These are phyloP conservation scores for Phymatocera aterrima DNA, from an alignment of 2,888 invertebrate genomes.

Conservation along the genomic window DNA sequence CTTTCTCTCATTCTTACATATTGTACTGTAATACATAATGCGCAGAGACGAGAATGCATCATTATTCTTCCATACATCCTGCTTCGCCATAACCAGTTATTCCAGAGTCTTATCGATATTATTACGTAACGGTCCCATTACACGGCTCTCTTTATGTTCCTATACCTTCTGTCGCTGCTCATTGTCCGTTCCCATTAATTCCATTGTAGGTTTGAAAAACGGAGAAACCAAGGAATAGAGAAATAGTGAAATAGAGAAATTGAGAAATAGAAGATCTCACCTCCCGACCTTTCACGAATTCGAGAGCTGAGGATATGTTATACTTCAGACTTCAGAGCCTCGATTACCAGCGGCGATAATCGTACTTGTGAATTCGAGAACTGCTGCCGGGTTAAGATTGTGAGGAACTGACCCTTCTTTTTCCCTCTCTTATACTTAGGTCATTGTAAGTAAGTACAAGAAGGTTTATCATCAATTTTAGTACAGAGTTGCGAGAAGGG, in stretches of 20 bases:
- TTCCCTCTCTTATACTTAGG: background rate
- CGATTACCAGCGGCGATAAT: no score
- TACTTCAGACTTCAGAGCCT: background rate
- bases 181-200: slow-evolving; percentile 36
- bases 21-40: background rate
- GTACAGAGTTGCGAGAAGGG: background rate
- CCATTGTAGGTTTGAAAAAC: slow-evolving; percentile 29
- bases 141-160: background rate
- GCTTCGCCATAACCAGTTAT: slow-evolving; percentile 31
- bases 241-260: background rate
- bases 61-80: slow-evolving; percentile 20
- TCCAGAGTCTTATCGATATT: slow-evolving; percentile 37
- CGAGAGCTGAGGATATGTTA: background rate
- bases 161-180: slow-evolving; percentile 16
- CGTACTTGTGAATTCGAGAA: no score
- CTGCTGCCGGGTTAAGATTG: no score
- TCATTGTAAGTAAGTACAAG: background rate
- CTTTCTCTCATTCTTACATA: background rate
- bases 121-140: slow-evolving; percentile 37
- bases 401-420: background rate
- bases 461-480: slow-evolving; percentile 3
- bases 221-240: background rate
- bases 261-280: no score
- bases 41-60: slow-evolving; percentile 1
- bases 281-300: slow-evolving; percentile 37